Conservation (phyloP, 1,140 invertebrate species). For the Meloidogyne chitwoodi region DNA sequence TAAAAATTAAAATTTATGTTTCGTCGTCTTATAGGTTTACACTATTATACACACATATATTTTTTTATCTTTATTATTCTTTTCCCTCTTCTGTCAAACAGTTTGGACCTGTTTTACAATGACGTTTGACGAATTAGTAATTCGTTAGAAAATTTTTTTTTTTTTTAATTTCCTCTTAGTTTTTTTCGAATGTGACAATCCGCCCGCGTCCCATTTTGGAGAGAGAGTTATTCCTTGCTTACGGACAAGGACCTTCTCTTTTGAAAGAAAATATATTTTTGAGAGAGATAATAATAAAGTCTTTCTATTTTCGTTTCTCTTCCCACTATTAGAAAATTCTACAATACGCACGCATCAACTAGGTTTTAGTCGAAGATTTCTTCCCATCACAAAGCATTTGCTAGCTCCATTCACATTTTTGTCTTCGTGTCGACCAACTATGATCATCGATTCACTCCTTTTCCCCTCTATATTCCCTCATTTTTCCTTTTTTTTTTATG, state of each 20-base stretch:
- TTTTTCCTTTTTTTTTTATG: neutral
- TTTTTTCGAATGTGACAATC: neutral
- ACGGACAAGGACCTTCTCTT: neutral
- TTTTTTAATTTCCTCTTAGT: neutral
- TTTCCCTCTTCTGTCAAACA: no score
- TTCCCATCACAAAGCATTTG: neutral
- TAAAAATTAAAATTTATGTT: no score
- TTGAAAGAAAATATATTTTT: neutral
- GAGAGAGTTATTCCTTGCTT: neutral
- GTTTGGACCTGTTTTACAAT: neutral
- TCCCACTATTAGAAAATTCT: neutral
- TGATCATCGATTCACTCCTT: neutral
- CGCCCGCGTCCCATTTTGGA: neutral
- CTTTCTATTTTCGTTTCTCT: no score
- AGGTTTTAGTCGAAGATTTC: neutral
- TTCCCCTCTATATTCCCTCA: neutral
- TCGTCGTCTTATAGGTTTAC: no score
- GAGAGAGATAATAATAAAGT: neutral
- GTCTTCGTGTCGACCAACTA: neutral
- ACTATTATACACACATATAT: no score
- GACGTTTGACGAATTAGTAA: neutral
- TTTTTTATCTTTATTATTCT: no score
- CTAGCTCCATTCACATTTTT: neutral
- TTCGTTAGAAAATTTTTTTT: neutral
- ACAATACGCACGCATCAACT: neutral